Percentiles rank a stretch among this genome's conserved stretches.
Evolutionary conservation across 2,888 invertebrate species (phyloP).

Genomic region (Eupithecia vulgata): DNA sequence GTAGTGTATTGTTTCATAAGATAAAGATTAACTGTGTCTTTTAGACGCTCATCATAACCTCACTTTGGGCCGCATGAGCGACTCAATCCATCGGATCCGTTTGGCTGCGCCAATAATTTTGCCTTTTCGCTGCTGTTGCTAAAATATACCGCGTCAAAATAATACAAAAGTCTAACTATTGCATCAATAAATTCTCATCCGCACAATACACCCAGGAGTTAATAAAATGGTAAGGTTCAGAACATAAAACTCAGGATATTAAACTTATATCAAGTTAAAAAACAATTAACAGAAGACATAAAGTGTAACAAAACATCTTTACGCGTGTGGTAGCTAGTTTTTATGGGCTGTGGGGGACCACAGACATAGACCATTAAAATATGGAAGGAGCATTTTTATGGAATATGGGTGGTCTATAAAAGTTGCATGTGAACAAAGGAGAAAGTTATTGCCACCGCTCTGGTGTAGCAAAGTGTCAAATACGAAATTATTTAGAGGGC

Average conservation of each 20-base stretch:
- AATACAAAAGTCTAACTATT: not conserved
- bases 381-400: conserved; percentile 45
- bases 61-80: not conserved
- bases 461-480: conserved; percentile 4
- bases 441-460: conserved; percentile 10
- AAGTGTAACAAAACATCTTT: conserved; percentile 37
- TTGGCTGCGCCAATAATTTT: conserved; percentile 5
- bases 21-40: not conserved
- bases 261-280: conserved; percentile 17
- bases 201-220: not conserved
- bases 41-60: not conserved
- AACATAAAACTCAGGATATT: conserved; percentile 11
- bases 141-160: not conserved
- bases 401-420: conserved; percentile 39
- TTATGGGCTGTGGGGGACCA: conserved; percentile 58
- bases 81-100: not conserved
- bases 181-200: not conserved
- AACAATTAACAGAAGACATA: conserved; percentile 32
- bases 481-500: not conserved
- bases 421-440: conserved; percentile 27
- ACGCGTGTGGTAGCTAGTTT: conserved; percentile 52
- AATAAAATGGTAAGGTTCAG: not conserved
- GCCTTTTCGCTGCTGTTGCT: not conserved
- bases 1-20: not conserved
- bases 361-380: conserved; percentile 51